Percentiles rank a stretch among this genome's conserved stretches.
These are phyloP conservation scores for Rana temporaria DNA, from an alignment of 2,113 vertebrate genomes.

Conservation along the genomic window DNA sequence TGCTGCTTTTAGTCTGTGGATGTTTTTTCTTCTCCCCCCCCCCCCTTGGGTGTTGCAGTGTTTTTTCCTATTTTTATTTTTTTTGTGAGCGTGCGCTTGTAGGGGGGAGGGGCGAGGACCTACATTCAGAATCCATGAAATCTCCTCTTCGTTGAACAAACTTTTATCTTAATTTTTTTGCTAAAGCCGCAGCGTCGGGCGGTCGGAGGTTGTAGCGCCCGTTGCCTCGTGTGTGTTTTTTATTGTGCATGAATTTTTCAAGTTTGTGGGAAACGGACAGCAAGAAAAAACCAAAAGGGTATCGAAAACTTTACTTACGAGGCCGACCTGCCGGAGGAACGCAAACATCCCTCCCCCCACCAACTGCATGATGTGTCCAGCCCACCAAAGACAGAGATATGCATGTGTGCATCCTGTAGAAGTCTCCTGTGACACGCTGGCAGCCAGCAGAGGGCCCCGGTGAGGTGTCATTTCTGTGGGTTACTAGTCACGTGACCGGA, in stretches of 20 bases:
- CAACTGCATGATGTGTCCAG: slow-evolving; percentile 23
- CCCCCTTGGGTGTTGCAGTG: slow-evolving; percentile 59
- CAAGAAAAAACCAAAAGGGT: not conserved
- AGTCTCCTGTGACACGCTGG: not conserved
- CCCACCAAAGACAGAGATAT: slow-evolving; percentile 31
- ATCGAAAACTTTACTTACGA: not conserved
- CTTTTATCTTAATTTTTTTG: slow-evolving; percentile 65
- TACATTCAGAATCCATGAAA: not conserved
- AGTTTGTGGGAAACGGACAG: not conserved
- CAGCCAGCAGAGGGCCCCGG: not conserved
- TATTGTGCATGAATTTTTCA: not conserved
- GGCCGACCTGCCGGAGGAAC: not conserved
- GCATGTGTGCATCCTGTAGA: slow-evolving; percentile 14
- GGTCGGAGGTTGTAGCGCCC: not conserved
- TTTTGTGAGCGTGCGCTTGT: not conserved
- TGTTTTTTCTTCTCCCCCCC: slow-evolving; percentile 63
- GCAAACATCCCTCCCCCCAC: not conserved
- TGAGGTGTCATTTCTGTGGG: not conserved
- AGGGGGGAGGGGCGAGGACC: not conserved
- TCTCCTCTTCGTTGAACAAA: not conserved
- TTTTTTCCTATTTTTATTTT: not conserved
- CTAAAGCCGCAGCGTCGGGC: not conserved
- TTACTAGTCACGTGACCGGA: not conserved
- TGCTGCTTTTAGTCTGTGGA: slow-evolving; percentile 48
- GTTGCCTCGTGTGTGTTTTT: not conserved